Percentiles rank a stretch among this genome's conserved stretches.
phyloP scores from a whole-genome alignment of 2,888 invertebrate genomes.

The Aphodius granarius region DNA sequence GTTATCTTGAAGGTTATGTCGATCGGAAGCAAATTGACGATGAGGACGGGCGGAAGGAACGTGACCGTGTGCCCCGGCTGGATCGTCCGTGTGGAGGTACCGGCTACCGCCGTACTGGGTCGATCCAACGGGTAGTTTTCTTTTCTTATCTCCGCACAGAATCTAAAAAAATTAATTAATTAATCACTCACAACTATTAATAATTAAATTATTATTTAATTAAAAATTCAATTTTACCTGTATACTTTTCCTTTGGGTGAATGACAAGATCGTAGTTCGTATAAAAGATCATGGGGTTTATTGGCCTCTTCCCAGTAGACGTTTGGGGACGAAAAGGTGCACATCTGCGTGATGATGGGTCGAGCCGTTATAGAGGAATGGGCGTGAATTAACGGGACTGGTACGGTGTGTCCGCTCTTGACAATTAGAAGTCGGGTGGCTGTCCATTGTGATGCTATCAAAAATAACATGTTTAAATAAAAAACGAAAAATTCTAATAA shows the following conservation, averaged over 20 bases:
- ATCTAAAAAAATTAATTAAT: conserved; percentile 54
- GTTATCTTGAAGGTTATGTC: conserved; percentile 69
- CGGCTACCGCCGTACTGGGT: conserved; percentile 49
- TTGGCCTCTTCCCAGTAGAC: conserved; percentile 65
- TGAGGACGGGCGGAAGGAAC: conserved; percentile 78
- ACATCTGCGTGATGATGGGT: conserved; percentile 61
- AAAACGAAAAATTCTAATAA: conserved; percentile 29
- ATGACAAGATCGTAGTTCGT: conserved; percentile 54
- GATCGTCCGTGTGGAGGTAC: conserved; percentile 42
- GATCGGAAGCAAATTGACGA: conserved; percentile 87
- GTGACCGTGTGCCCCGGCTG: conserved; percentile 88
- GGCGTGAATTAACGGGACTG: conserved; percentile 77
- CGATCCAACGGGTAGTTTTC: conserved; percentile 78
- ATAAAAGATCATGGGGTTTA: conserved; percentile 51
- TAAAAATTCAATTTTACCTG: conserved; percentile 43
- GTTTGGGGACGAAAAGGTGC: conserved; percentile 61
- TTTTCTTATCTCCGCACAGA: conserved; percentile 77
- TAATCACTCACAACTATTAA: conserved; percentile 18
- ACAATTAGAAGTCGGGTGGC: conserved; percentile 52
- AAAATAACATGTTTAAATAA: conserved; percentile 9
- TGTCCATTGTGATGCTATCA: conserved; percentile 41
- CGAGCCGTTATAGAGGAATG: conserved; percentile 73
- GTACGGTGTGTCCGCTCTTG: conserved; percentile 62
- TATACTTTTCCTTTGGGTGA: conserved; percentile 54
- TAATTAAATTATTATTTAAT: background rate